Percentiles rank a stretch among this genome's conserved stretches.
phyloP scores from a whole-genome alignment of 2,113 vertebrate genomes.

The Oceanodroma tethys region DNA sequence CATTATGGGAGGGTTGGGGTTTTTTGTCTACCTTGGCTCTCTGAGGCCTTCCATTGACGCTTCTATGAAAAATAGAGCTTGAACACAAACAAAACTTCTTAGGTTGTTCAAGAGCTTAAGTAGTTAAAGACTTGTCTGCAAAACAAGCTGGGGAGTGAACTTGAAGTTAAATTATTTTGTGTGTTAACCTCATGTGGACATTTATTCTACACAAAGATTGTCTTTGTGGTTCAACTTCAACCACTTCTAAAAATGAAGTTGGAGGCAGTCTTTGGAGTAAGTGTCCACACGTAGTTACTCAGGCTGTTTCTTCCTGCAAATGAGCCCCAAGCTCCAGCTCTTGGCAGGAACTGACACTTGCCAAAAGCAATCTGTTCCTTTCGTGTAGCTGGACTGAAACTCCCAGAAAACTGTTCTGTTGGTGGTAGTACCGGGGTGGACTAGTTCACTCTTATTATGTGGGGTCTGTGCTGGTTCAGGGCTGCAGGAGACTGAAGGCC shows the following conservation, averaged over 20 bases:
- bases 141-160: not conserved
- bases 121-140: not conserved
- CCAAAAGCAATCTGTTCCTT: not conserved
- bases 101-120: not conserved
- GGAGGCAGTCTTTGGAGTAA: not conserved
- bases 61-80: not conserved
- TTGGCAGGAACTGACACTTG: not conserved
- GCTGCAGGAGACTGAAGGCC: not conserved
- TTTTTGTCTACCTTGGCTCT: not conserved
- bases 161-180: not conserved
- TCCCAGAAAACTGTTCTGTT: not conserved
- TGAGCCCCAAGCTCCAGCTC: not conserved
- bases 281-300: not conserved
- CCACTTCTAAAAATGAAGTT: not conserved
- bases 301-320: not conserved
- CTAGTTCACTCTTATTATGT: not conserved
- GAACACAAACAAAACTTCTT: not conserved
- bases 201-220: not conserved
- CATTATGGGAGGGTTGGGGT: not conserved
- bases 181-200: not conserved
- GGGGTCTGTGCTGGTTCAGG: not conserved
- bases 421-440: not conserved
- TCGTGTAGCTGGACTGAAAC: not conserved
- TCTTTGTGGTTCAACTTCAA: constrained; percentile 12
- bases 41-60: not conserved